These are phyloP conservation scores for Drosophila dunni DNA, from an alignment of 1,140 invertebrate genomes.

Conservation along the genomic window DNA sequence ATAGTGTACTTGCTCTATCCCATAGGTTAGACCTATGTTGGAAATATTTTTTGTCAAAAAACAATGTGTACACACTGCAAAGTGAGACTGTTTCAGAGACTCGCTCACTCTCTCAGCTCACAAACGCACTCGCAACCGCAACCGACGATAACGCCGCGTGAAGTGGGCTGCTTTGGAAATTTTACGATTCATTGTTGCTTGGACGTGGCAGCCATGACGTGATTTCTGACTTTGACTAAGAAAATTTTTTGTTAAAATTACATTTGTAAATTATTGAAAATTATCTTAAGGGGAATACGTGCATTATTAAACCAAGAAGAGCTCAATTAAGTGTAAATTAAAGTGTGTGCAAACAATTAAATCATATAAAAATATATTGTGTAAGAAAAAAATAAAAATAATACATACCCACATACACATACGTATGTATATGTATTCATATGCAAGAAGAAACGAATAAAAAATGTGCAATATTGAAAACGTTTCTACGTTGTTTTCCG, in stretches of 20 bases:
- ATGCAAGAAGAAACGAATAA: conserved; percentile 47
- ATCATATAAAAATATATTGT: conserved; percentile 70
- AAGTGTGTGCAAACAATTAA: conserved; percentile 67
- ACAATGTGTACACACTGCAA: conserved; percentile 55
- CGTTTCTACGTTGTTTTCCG: conserved; percentile 62
- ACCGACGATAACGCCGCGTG: conserved; percentile 37
- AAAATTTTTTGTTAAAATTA: conserved; percentile 76
- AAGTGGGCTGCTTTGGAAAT: conserved; percentile 60
- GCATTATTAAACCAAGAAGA: conserved; percentile 68
- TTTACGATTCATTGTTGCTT: conserved; percentile 84
- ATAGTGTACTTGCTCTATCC: conserved; percentile 29
- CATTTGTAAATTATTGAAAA: conserved; percentile 73
- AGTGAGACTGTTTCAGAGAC: conserved; percentile 19
- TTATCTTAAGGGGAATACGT: conserved; percentile 72
- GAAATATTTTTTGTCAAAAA: conserved; percentile 19
- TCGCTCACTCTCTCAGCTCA: conserved; percentile 47
- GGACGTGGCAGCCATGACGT: conserved; percentile 85
- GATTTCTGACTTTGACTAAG: conserved; percentile 77
- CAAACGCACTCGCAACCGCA: conserved; percentile 64
- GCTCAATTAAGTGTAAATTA: conserved; percentile 69
- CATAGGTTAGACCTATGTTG: background rate
- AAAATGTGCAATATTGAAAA: conserved; percentile 66
- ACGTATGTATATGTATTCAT: conserved; percentile 28
- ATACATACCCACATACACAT: conserved; percentile 21
- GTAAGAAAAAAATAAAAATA: conserved; percentile 65